Percentiles rank a stretch among this genome's conserved stretches.
Conservation (phyloP, 2,888 invertebrate species). For the Trilocha varians region DNA sequence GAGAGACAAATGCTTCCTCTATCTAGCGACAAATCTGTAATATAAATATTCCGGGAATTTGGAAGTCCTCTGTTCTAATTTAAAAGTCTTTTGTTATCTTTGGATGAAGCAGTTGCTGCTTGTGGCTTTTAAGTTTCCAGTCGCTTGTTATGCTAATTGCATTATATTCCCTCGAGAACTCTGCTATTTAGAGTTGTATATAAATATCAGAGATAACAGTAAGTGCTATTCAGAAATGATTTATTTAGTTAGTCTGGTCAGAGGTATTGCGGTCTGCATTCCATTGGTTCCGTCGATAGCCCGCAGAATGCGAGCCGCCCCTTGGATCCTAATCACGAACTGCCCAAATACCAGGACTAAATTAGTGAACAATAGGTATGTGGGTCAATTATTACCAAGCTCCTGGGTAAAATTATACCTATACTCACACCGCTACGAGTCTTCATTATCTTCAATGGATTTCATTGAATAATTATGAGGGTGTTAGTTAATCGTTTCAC, state of each 20-base stretch:
- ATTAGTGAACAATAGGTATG: slow-evolving; percentile 16
- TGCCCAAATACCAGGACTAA: slow-evolving; percentile 20
- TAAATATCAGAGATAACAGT: too few species aligned
- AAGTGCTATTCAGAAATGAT: background rate
- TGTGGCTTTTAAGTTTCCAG: background rate
- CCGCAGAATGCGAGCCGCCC: slow-evolving; percentile 30
- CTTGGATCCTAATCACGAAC: slow-evolving; percentile 22
- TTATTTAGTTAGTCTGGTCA: background rate
- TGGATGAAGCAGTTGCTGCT: background rate
- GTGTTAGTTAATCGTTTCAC: too few species aligned
- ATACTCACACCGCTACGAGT: background rate
- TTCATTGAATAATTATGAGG: too few species aligned
- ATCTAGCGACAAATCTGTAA: slow-evolving; percentile 14
- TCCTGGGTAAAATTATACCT: background rate
- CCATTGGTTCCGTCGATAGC: slow-evolving; percentile 32
- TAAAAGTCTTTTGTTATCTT: slow-evolving; percentile 13
- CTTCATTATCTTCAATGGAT: background rate
- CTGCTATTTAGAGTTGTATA: too few species aligned
- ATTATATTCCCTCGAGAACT: background rate
- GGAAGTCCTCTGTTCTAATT: slow-evolving; percentile 11
- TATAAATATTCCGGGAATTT: slow-evolving; percentile 16
- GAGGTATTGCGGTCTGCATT: slow-evolving; percentile 21
- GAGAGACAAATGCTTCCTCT: slow-evolving; percentile 16
- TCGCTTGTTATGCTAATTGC: background rate
- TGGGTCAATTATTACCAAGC: background rate